Evolutionary conservation across 2,113 vertebrate species (phyloP).

Genomic region (Ailuropoda melanoleuca): DNA sequence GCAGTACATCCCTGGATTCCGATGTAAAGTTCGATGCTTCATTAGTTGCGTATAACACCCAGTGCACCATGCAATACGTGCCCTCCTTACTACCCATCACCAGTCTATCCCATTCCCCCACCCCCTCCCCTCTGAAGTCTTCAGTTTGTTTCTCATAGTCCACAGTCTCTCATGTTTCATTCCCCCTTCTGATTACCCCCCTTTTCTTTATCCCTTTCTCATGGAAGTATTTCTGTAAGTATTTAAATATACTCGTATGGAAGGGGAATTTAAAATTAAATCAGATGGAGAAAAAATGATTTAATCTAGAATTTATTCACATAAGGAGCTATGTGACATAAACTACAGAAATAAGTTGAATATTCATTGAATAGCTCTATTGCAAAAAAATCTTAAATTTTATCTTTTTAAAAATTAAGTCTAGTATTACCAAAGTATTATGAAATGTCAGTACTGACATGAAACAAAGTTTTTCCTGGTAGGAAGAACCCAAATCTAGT

Average conservation of each 20-base stretch:
- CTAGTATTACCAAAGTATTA: neutral
- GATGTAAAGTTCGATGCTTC: too few species aligned
- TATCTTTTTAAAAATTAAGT: neutral
- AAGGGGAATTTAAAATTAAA: neutral
- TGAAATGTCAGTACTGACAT: neutral
- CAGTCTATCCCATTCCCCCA: too few species aligned
- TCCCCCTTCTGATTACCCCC: too few species aligned
- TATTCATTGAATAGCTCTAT: neutral
- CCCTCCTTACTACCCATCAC: too few species aligned
- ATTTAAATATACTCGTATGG: neutral
- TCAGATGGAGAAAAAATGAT: neutral
- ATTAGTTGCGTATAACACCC: too few species aligned
- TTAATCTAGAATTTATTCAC: neutral
- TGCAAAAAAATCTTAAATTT: neutral
- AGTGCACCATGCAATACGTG: too few species aligned
- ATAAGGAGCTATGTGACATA: neutral
- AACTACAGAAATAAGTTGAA: neutral
- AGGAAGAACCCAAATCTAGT: neutral
- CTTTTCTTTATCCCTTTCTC: too few species aligned
- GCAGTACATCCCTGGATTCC: too few species aligned
- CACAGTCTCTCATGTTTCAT: too few species aligned
- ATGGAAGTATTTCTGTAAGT: neutral
- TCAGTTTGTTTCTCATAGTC: too few species aligned
- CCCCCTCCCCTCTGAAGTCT: too few species aligned
- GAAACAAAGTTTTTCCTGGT: neutral